Evolutionary conservation across 2,888 invertebrate species (phyloP).

Genomic region (Tetrapedia diversipes): DNA sequence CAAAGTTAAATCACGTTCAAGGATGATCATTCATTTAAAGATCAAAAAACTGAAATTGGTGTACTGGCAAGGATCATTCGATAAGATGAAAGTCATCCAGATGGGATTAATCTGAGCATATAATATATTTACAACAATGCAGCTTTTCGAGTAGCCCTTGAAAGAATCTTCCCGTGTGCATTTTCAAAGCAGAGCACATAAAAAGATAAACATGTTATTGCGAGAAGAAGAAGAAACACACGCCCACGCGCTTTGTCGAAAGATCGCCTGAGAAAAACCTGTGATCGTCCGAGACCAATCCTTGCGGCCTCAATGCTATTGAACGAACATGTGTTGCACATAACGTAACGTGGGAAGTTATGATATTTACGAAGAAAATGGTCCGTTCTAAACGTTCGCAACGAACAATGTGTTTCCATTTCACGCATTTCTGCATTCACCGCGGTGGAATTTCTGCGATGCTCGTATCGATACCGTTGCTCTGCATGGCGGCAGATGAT

Average conservation of each 20-base stretch:
- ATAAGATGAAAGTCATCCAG: too few relatives aligned
- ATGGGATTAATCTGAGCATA: too few relatives aligned
- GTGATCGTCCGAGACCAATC: slow-evolving; percentile 11
- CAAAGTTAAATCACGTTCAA: too few relatives aligned
- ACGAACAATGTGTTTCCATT: slow-evolving; percentile 61
- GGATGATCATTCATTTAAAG: too few relatives aligned
- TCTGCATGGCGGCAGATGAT: slow-evolving; percentile 41
- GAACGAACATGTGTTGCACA: slow-evolving; percentile 26
- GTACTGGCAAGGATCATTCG: too few relatives aligned
- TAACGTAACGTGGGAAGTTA: slow-evolving; percentile 59
- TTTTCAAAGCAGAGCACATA: background rate
- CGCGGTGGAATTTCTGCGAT: slow-evolving; percentile 52
- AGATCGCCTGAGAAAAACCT: slow-evolving; percentile 54
- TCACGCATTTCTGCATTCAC: slow-evolving; percentile 54
- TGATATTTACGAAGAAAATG: slow-evolving; percentile 46
- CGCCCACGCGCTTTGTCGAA: slow-evolving; percentile 29
- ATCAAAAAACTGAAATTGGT: too few relatives aligned
- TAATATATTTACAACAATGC: too few relatives aligned
- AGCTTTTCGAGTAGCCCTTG: background rate
- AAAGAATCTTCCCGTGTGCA: background rate
- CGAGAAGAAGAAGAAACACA: slow-evolving; percentile 27
- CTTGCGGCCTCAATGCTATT: slow-evolving; percentile 31
- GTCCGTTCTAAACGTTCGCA: slow-evolving; percentile 23
- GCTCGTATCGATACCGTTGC: slow-evolving; percentile 25
- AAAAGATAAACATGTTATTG: slow-evolving; percentile 9